Evolutionary conservation across 1,140 invertebrate species (phyloP).

Genomic region (Drepana arcuata): DNA sequence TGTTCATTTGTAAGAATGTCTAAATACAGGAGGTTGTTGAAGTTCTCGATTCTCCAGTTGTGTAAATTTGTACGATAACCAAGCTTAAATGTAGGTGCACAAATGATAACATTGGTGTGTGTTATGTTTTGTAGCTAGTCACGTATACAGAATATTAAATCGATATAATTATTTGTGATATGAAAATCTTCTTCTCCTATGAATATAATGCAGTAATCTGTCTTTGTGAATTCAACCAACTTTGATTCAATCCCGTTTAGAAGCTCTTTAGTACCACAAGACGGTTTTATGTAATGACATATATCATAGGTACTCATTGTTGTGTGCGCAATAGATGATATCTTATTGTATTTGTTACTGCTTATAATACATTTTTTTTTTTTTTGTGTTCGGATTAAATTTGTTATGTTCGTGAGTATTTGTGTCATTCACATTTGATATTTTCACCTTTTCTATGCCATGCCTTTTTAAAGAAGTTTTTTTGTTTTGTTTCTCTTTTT

Average conservation of each 20-base stretch:
- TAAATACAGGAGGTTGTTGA: constrained; percentile 10
- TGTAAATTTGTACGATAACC: constrained; percentile 1
- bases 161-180: constrained; percentile 3
- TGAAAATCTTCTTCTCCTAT: constrained; percentile 16
- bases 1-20: constrained; percentile 7
- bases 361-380: constrained; percentile 8
- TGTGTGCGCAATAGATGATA: neutral
- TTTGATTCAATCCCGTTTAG: constrained; percentile 5
- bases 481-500: too few species aligned
- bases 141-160: constrained; percentile 2
- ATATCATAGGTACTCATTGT: constrained; percentile 2
- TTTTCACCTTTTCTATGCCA: too few species aligned
- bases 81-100: constrained; percentile 4
- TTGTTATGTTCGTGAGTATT: too few species aligned
- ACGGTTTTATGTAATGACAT: constrained; percentile 9
- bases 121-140: constrained; percentile 1
- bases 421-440: too few species aligned
- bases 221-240: constrained; percentile 3
- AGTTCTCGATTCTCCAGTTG: constrained; percentile 13
- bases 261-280: constrained; percentile 1
- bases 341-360: constrained; percentile 5
- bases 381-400: constrained; percentile 1
- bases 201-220: constrained; percentile 12
- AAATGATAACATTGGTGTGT: constrained; percentile 12
- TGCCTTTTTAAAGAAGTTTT: too few species aligned